These are phyloP conservation scores for Polyploca ridens DNA, from an alignment of 2,888 invertebrate genomes.

Conservation along the genomic window DNA sequence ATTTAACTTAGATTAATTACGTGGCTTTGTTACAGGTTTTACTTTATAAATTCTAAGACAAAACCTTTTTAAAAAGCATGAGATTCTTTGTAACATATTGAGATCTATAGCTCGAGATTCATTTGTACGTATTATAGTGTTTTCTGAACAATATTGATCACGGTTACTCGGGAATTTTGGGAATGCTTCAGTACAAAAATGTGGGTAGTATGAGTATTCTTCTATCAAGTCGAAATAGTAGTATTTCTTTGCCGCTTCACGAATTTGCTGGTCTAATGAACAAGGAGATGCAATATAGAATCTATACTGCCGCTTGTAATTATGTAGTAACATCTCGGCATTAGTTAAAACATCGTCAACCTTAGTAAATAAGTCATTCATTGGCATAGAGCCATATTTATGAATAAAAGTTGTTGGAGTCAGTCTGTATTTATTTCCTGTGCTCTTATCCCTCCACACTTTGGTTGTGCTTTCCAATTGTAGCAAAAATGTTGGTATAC, in stretches of 20 bases:
- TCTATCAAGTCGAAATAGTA: constrained; percentile 76
- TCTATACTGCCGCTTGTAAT: constrained; percentile 85
- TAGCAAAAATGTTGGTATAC: constrained; percentile 89
- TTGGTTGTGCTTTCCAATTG: constrained; percentile 87
- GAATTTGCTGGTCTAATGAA: constrained; percentile 86
- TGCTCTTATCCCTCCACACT: constrained; percentile 82
- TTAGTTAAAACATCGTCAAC: constrained; percentile 83
- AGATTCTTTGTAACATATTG: constrained; percentile 66
- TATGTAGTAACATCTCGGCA: constrained; percentile 82
- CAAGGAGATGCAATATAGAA: constrained; percentile 89
- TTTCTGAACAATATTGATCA: constrained; percentile 63
- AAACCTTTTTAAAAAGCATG: constrained; percentile 74
- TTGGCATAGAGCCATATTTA: constrained; percentile 87
- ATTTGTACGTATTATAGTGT: constrained; percentile 45
- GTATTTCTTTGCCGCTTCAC: constrained; percentile 65
- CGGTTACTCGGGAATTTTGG: constrained; percentile 79
- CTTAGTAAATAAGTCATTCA: constrained; percentile 82
- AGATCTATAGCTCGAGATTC: constrained; percentile 69
- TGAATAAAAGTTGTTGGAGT: constrained; percentile 88
- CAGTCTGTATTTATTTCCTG: constrained; percentile 86
- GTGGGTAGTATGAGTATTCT: constrained; percentile 88
- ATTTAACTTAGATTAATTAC: not conserved
- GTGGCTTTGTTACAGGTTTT: constrained; percentile 38
- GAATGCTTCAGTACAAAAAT: constrained; percentile 90
- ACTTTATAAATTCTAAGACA: constrained; percentile 74